These are phyloP conservation scores for Maniola hyperantus DNA, from an alignment of 2,888 invertebrate genomes.

Conservation along the genomic window DNA sequence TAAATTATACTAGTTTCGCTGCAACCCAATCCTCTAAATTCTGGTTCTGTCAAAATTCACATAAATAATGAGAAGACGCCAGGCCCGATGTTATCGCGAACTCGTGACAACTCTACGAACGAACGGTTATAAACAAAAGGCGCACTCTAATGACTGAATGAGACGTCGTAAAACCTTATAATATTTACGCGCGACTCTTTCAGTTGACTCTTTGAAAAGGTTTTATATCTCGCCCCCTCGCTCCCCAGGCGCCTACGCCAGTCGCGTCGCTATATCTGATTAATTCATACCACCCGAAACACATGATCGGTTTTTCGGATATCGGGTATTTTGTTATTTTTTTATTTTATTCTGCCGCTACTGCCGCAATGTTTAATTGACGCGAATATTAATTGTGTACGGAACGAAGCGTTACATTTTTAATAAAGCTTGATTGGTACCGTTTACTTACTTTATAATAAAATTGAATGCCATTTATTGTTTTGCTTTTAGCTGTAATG, in stretches of 20 bases:
- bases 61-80: slow-evolving; percentile 75
- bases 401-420: slow-evolving; percentile 42
- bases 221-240: slow-evolving; percentile 71
- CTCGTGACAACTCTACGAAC: slow-evolving; percentile 67
- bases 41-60: slow-evolving; percentile 77
- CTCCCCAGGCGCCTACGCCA: slow-evolving; percentile 70
- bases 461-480: slow-evolving; percentile 23
- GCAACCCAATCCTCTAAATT: slow-evolving; percentile 54
- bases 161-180: slow-evolving; percentile 74
- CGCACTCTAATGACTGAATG: slow-evolving; percentile 77
- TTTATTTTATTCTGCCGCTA: slow-evolving; percentile 58
- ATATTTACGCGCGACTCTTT: slow-evolving; percentile 78
- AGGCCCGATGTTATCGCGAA: slow-evolving; percentile 70
- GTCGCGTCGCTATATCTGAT: slow-evolving; percentile 73
- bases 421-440: slow-evolving; percentile 35
- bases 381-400: slow-evolving; percentile 44
- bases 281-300: slow-evolving; percentile 80
- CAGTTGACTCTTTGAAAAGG: slow-evolving; percentile 74
- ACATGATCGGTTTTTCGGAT: slow-evolving; percentile 75
- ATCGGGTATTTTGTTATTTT: slow-evolving; percentile 46
- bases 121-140: slow-evolving; percentile 76
- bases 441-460: slow-evolving; percentile 21
- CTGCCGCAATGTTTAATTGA: slow-evolving; percentile 56
- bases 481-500: slow-evolving; percentile 12
- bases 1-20: slow-evolving; percentile 76